These are phyloP conservation scores for Gobio occitaniae DNA, from an alignment of 2,797 vertebrate genomes.

Conservation along the genomic window DNA sequence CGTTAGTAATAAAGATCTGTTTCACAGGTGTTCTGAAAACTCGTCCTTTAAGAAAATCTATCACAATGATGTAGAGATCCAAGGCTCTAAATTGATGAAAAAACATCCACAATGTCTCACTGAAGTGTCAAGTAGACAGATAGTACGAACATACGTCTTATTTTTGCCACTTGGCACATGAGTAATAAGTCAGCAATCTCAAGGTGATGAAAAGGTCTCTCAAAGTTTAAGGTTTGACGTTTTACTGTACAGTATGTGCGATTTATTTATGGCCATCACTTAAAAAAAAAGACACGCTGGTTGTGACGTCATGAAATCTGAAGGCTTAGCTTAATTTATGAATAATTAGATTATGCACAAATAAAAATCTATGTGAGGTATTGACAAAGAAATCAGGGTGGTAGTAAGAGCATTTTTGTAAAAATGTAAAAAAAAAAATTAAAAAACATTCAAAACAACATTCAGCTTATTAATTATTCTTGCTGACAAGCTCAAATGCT, in stretches of 20 bases:
- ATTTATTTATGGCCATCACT: not conserved
- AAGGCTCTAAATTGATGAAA: constrained; percentile 55
- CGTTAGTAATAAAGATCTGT: constrained; percentile 24
- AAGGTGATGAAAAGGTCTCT: constrained; percentile 17
- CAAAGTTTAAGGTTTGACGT: constrained; percentile 1
- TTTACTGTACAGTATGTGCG: not conserved
- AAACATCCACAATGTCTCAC: constrained; percentile 52
- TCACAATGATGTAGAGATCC: constrained; percentile 54
- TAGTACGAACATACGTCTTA: constrained; percentile 42
- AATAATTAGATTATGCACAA: not conserved
- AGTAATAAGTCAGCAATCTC: constrained; percentile 29
- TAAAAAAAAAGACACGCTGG: not conserved
- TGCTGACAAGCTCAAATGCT: not conserved
- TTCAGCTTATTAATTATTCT: not conserved
- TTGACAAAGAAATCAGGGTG: not conserved
- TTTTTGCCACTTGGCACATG: constrained; percentile 49
- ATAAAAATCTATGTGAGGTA: not conserved
- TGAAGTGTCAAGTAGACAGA: constrained; percentile 48
- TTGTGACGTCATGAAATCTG: not conserved
- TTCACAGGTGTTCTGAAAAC: constrained; percentile 20
- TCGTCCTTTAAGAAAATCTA: constrained; percentile 53
- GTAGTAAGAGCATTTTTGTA: not conserved
- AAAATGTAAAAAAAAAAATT: not conserved
- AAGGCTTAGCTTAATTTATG: not conserved
- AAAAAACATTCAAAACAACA: not conserved